Evolutionary conservation across 2,797 vertebrate genomes (phyloP).

Genomic region (Picus viridis): DNA sequence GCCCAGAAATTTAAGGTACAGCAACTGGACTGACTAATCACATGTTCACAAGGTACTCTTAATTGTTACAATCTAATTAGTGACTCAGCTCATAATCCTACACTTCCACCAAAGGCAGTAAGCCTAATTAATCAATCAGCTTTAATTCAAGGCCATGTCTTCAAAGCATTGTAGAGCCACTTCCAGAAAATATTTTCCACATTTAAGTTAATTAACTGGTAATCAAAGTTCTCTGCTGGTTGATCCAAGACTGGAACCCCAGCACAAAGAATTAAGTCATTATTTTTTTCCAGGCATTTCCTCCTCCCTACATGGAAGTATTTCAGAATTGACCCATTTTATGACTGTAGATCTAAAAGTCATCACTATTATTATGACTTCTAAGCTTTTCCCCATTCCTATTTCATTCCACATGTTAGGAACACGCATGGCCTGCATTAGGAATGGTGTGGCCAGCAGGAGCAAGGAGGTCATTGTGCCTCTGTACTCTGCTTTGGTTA

Average conservation of each 20-base stretch:
- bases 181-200: background rate
- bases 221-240: background rate
- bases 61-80: background rate
- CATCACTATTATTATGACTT: background rate
- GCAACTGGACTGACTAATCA: background rate
- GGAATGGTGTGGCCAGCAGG: too few species aligned
- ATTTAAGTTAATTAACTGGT: background rate
- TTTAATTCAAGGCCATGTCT: background rate
- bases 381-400: background rate
- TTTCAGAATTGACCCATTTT: background rate
- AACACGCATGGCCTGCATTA: too few species aligned
- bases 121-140: background rate
- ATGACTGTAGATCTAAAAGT: background rate
- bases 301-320: background rate
- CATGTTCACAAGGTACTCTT: background rate
- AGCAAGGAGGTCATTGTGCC: too few species aligned
- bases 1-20: background rate
- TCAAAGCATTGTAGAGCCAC: background rate
- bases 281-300: background rate
- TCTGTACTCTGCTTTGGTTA: too few species aligned
- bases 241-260: background rate
- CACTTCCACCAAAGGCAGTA: background rate
- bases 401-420: background rate
- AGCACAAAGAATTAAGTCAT: background rate
- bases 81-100: background rate